Base-by-base conservation (phyloP, 2,113 vertebrate genomes). In the Lepisosteus oculatus region DNA sequence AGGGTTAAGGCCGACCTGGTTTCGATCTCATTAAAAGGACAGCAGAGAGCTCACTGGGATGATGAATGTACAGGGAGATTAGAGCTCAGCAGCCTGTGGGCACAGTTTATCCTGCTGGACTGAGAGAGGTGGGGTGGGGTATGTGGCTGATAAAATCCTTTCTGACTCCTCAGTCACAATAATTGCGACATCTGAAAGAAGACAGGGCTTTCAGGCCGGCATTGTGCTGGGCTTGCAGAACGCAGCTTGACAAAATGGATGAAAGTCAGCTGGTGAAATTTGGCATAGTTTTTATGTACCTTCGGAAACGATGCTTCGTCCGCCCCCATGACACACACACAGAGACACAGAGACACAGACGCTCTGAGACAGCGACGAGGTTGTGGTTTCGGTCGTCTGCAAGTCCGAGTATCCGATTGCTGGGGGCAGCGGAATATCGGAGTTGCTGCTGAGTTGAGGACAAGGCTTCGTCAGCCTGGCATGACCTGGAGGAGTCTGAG, bases 221-320 rank as follows among this genome's bases (percentile, higher is more conserved):
- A 72, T 85, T 79, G 64, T 80, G 80, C 80, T 68, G 76, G 61
- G 85, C 81, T 82, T 77, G 88, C 85, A 84, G 71, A 85, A 89
- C 74, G 76, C 71, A 61, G 66, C 47, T 84, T 91, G 89, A 82
- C 81, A 85, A 76, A 72, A 77, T 74, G 70, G 79, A 85, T 89
- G 74, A 78, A 84, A 81, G 80, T 83, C 74, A 77, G 70, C 70
- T 67, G 47, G 82, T 75, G 54, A 63, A 65, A 72, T 74, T 68
- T 75, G 43, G 29, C 5, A 83, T 79, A 83, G 74, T 55, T 47
- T 44, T n/a, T 13, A 47, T 66, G 14, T 47, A 44, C 43, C 43
- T 66, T 43, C 64, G 29, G 29, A 66, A 66, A 66, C 45, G 43
- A 66, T 66, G 43, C 45, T 66, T 4, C 2, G 1, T 29, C 29